Conservation (phyloP, 1,140 invertebrate genomes). For the Bombus picipes region DNA sequence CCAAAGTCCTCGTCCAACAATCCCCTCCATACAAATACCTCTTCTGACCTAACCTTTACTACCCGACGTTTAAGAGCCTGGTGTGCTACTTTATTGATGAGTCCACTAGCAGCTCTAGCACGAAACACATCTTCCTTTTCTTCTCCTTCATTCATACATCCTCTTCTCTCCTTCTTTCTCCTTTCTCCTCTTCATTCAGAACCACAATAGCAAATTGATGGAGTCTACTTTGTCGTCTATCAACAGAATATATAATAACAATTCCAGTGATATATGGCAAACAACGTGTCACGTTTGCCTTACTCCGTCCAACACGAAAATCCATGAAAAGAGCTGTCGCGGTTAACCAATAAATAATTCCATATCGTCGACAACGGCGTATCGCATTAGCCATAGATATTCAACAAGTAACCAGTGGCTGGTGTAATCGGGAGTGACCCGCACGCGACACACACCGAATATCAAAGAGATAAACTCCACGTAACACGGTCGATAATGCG, state of each 20-base stretch:
- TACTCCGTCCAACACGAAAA: background rate
- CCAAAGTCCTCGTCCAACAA: background rate
- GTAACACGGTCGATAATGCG: conserved; percentile 5
- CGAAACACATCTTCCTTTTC: no score
- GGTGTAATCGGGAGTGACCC: conserved; percentile 8
- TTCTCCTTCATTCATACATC: no score
- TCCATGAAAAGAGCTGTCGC: background rate
- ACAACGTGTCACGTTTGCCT: no score
- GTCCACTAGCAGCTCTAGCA: no score
- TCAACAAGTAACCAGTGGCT: conserved; percentile 18
- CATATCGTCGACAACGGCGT: background rate
- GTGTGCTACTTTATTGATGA: no score
- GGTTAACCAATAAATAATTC: background rate
- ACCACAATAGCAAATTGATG: background rate
- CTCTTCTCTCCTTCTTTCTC: background rate
- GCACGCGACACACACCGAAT: conserved; percentile 13
- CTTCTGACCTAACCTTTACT: background rate
- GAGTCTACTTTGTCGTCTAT: background rate
- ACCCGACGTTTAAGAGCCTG: background rate
- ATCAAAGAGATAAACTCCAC: conserved; percentile 19
- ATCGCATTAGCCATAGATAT: background rate
- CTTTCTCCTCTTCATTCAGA: background rate
- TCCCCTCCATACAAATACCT: background rate
- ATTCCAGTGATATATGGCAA: background rate
- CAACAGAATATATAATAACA: background rate